Conservation (phyloP, 2,797 vertebrate species). For the Spizella passerina region DNA sequence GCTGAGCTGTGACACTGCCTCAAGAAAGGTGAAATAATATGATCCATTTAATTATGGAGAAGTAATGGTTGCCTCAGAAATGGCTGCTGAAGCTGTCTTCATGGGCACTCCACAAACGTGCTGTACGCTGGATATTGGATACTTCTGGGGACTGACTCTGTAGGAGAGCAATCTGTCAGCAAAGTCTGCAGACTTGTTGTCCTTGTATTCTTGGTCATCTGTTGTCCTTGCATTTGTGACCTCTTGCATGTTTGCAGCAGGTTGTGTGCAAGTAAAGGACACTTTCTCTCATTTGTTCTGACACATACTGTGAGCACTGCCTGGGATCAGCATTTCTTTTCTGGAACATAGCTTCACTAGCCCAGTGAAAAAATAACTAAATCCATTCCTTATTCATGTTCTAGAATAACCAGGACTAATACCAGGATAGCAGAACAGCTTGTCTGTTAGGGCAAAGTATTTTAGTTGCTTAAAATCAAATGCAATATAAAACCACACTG, state of each 20-base stretch:
- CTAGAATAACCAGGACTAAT: not conserved
- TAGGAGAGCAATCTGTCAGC: not conserved
- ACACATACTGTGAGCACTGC: not conserved
- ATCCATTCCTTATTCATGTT: not conserved
- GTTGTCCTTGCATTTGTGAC: not conserved
- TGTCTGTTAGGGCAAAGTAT: not conserved
- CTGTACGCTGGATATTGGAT: not conserved
- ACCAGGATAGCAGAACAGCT: not conserved
- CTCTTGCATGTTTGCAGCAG: not conserved
- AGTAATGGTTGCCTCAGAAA: not conserved
- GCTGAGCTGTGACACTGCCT: not conserved
- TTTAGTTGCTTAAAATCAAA: not conserved
- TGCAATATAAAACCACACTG: not conserved
- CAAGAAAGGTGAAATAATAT: not conserved
- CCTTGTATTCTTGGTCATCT: not conserved
- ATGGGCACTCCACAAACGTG: not conserved
- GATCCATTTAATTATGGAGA: not conserved
- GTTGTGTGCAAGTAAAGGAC: not conserved
- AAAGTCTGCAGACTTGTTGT: not conserved
- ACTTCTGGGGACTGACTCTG: not conserved
- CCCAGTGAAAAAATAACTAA: not conserved
- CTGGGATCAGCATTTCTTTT: not conserved
- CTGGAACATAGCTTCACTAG: not conserved
- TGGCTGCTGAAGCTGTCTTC: not conserved
- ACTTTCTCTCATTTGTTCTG: not conserved